A percentile compares a stretch with the other conserved stretches of the same genome.
Conservation (phyloP, 2,797 vertebrate genomes). For the Clamator glandarius region DNA sequence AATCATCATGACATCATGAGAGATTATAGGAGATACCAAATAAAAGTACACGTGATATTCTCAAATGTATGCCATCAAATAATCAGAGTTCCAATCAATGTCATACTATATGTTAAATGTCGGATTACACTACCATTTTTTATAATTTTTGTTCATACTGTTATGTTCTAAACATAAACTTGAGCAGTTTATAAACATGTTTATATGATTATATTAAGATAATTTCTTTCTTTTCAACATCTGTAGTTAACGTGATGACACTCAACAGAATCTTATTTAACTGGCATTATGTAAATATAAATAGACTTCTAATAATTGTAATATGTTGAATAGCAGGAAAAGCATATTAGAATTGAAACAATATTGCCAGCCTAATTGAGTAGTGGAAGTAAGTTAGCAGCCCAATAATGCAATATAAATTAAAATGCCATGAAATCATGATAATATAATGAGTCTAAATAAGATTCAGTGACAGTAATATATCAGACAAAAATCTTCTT, state of each 20-base stretch:
- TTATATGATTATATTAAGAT: background rate
- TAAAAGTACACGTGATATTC: background rate
- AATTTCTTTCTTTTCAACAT: background rate
- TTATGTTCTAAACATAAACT: background rate
- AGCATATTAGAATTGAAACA: slow-evolving; percentile 63
- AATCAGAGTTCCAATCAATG: background rate
- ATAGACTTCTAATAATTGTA: slow-evolving; percentile 64
- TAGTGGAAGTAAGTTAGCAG: slow-evolving; percentile 66
- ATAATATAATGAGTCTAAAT: slow-evolving; percentile 65
- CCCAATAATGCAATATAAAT: slow-evolving; percentile 70
- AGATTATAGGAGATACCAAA: background rate
- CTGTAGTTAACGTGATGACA: background rate
- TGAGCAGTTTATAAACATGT: background rate
- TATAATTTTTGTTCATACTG: background rate
- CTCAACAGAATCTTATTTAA: slow-evolving; percentile 29
- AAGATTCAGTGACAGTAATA: slow-evolving; percentile 57
- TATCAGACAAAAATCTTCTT: slow-evolving; percentile 56
- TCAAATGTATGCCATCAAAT: background rate
- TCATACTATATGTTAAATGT: background rate
- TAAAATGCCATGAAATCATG: slow-evolving; percentile 71
- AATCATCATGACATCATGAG: background rate
- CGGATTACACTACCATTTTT: background rate
- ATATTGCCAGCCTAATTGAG: slow-evolving; percentile 67
- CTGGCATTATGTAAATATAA: slow-evolving; percentile 47
- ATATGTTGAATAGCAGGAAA: slow-evolving; percentile 43